Evolutionary conservation across 2,888 invertebrate genomes (phyloP).

Genomic region (Patella ulyssiponensis): DNA sequence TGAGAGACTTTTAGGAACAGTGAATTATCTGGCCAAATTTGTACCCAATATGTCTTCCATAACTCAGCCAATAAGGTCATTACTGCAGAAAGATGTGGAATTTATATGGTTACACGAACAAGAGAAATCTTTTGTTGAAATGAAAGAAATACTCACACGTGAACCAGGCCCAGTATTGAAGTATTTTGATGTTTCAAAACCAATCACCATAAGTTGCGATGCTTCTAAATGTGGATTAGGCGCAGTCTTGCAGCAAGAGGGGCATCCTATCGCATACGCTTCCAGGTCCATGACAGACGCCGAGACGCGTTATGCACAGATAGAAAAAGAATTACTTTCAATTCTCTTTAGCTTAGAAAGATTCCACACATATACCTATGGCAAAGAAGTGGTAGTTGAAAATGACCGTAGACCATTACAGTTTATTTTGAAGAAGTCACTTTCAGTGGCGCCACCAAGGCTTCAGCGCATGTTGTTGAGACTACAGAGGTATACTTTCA

Average conservation of each 20-base stretch:
- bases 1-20: conserved; percentile 25
- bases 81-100: conserved; percentile 14
- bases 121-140: conserved; percentile 29
- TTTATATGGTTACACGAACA: conserved; percentile 30
- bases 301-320: conserved; percentile 43
- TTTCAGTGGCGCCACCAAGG: conserved; percentile 35
- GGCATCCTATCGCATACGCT: conserved; percentile 40
- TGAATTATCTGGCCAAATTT: conserved; percentile 32
- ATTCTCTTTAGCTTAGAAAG: conserved; percentile 39
- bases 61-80: conserved; percentile 14
- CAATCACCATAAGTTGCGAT: conserved; percentile 32
- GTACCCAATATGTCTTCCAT: conserved; percentile 25
- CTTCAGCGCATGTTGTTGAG: conserved; percentile 47
- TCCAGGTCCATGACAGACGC: conserved; percentile 35
- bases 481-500: conserved; percentile 18
- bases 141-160: conserved; percentile 30
- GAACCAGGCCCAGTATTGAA: conserved; percentile 25
- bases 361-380: conserved; percentile 42
- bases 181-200: conserved; percentile 26
- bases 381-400: conserved; percentile 30
- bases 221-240: conserved; percentile 40
- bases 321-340: conserved; percentile 46
- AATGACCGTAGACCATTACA: conserved; percentile 46
- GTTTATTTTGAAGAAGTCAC: conserved; percentile 38
- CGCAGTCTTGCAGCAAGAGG: conserved; percentile 40